phyloP scores from a whole-genome alignment of 2,888 invertebrate species.

The Coecobrya sp. region DNA sequence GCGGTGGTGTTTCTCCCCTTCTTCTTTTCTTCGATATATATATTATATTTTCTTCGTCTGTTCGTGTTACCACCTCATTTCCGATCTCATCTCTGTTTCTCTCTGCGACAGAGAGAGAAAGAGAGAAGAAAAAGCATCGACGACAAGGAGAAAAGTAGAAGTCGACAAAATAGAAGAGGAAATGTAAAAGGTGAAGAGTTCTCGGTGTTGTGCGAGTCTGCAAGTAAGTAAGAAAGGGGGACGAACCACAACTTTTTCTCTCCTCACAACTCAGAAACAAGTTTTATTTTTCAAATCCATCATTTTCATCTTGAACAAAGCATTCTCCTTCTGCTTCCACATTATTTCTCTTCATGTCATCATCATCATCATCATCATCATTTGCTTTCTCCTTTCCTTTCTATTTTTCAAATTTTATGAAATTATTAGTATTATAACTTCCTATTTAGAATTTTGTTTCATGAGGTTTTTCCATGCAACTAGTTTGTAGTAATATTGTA shows the following conservation, averaged over 20 bases:
- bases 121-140: slow-evolving; percentile 54
- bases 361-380: slow-evolving; percentile 20
- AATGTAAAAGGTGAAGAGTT: slow-evolving; percentile 61
- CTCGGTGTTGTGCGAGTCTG: neutral
- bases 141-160: slow-evolving; percentile 47
- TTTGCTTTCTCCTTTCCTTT: neutral
- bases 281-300: slow-evolving; percentile 78
- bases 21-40: slow-evolving; percentile 41
- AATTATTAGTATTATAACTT: slow-evolving; percentile 4
- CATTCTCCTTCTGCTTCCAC: slow-evolving; percentile 23
- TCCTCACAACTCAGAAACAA: slow-evolving; percentile 60
- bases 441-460: neutral
- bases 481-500: neutral
- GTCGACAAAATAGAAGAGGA: slow-evolving; percentile 58
- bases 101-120: slow-evolving; percentile 47
- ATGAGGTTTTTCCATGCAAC: neutral
- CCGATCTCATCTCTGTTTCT: slow-evolving; percentile 72
- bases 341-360: slow-evolving; percentile 59
- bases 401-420: slow-evolving; percentile 44
- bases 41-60: slow-evolving; percentile 48
- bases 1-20: slow-evolving; percentile 66
- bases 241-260: slow-evolving; percentile 61
- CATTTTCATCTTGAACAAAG: slow-evolving; percentile 78
- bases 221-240: slow-evolving; percentile 47
- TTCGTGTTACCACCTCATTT: slow-evolving; percentile 79